These are phyloP conservation scores for Prunella fulvescens DNA, from an alignment of 2,113 vertebrate species.

Conservation along the genomic window DNA sequence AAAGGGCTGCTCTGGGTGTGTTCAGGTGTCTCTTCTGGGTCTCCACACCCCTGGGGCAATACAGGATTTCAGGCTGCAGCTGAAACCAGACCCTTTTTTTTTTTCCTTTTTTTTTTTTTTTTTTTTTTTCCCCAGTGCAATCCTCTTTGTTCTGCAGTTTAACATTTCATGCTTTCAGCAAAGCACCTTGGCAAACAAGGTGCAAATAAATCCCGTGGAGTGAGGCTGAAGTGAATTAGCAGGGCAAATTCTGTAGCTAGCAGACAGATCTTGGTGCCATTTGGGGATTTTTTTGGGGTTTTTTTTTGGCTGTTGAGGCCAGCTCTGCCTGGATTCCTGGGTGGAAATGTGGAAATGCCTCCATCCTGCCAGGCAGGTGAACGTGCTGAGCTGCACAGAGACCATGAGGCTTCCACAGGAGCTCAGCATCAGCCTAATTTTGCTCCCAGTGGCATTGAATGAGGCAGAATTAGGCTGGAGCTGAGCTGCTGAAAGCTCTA, in stretches of 20 bases:
- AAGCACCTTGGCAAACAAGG: background rate
- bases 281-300: background rate
- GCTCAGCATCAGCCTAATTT: slow-evolving; percentile 45
- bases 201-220: background rate
- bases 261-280: background rate
- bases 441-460: slow-evolving; percentile 17
- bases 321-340: background rate
- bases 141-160: background rate
- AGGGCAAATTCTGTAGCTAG: background rate
- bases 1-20: background rate
- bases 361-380: background rate
- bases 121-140: too few relatives aligned
- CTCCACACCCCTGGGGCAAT: background rate
- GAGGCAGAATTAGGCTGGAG: slow-evolving; percentile 40
- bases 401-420: background rate
- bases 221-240: background rate
- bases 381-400: background rate
- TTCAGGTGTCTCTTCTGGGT: background rate
- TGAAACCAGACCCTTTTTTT: background rate
- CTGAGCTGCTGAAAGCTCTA: slow-evolving; percentile 27
- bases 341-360: background rate
- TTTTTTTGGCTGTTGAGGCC: background rate
- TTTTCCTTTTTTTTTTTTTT: background rate
- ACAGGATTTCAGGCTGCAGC: background rate
- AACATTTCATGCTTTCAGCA: background rate